Conservation (phyloP, 2,888 invertebrate species). For the Eustalomyia histrio region DNA sequence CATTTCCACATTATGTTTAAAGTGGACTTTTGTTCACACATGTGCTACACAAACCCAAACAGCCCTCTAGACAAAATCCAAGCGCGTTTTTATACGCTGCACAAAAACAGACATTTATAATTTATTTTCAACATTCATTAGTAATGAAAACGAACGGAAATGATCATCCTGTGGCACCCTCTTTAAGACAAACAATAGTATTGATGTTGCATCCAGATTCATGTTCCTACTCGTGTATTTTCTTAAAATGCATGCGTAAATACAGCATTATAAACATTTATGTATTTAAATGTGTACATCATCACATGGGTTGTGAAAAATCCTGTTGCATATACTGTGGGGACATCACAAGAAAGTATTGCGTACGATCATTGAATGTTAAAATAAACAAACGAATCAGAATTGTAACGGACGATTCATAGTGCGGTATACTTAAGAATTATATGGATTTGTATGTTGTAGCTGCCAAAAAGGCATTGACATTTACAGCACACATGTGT, state of each 20-base stretch:
- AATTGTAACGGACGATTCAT: slow-evolving; percentile 54
- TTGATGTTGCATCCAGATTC: slow-evolving; percentile 20
- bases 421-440: slow-evolving; percentile 54
- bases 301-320: slow-evolving; percentile 52
- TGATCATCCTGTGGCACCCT: slow-evolving; percentile 65
- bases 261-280: slow-evolving; percentile 2
- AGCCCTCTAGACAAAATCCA: slow-evolving; percentile 2
- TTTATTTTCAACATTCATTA: slow-evolving; percentile 54
- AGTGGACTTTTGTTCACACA: slow-evolving; percentile 46
- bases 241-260: slow-evolving; percentile 5
- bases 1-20: slow-evolving; percentile 2
- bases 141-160: slow-evolving; percentile 58
- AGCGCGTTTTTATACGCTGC: slow-evolving; percentile 9
- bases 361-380: neutral
- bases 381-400: slow-evolving; percentile 11
- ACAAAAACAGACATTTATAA: slow-evolving; percentile 21
- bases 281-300: slow-evolving; percentile 20
- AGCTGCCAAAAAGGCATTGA: slow-evolving; percentile 52
- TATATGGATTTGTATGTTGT: slow-evolving; percentile 32
- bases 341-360: slow-evolving; percentile 20
- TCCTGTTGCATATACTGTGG: slow-evolving; percentile 55
- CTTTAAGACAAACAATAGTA: slow-evolving; percentile 47
- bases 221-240: slow-evolving; percentile 12
- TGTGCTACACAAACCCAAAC: slow-evolving; percentile 31
- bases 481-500: slow-evolving; percentile 46